Conservation (phyloP, 2,113 vertebrate species). For the Chloropsis hardwickii region DNA sequence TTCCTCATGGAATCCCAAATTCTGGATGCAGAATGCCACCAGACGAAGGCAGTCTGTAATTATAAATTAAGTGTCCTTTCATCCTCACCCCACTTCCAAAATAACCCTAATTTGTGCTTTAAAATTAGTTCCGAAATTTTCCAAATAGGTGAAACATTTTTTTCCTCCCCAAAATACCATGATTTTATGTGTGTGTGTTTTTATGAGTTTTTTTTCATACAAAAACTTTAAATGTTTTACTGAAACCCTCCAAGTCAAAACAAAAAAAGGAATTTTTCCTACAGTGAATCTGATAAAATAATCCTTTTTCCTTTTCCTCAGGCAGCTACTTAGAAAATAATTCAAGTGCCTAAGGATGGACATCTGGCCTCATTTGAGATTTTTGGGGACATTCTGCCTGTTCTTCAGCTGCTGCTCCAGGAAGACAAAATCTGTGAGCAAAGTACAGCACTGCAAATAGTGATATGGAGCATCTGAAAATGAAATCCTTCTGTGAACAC, state of each 20-base stretch:
- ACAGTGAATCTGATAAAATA: neutral
- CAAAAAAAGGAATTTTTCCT: neutral
- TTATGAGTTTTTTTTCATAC: neutral
- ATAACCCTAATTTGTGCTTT: neutral
- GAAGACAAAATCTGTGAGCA: neutral
- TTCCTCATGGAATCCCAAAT: neutral
- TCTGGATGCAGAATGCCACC: neutral
- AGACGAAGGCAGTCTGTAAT: neutral
- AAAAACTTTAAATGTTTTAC: neutral
- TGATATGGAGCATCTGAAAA: neutral
- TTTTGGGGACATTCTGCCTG: neutral
- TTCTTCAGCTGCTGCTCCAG: neutral
- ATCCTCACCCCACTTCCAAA: neutral
- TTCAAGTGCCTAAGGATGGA: neutral
- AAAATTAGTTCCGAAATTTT: neutral
- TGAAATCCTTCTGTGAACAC: accelerated
- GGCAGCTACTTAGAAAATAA: neutral
- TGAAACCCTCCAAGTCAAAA: neutral
- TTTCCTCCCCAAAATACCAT: neutral
- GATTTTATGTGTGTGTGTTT: accelerated
- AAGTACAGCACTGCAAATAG: neutral
- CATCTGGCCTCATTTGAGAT: neutral
- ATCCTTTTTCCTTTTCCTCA: accelerated
- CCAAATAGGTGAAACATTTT: neutral
- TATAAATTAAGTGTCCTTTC: neutral